Base-by-base conservation (phyloP, 2,113 vertebrate species). In the Chaetorhynchus papuensis region DNA sequence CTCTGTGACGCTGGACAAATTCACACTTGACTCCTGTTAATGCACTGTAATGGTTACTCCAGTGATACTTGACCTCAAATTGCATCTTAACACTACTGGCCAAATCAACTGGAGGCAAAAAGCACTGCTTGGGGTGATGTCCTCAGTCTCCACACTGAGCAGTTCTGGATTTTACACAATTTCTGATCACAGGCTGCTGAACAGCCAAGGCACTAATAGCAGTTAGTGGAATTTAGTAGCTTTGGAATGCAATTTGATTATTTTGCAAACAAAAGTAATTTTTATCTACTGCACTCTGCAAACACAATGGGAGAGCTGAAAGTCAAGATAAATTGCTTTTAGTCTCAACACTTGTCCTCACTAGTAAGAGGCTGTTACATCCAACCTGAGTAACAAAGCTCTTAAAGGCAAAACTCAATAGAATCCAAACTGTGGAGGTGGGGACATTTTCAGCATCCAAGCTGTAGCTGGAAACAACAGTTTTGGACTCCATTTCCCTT, bases 181-280 rank as follows among this genome's bases (percentile, higher is more conserved):
- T 66, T 84, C 61, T 77, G 76, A 79, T 80, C 61, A 35, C 44
- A 89, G 52, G 27, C 74, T 70, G 75, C 74, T 27, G 72, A 85
- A 54, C 41, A 77, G 68, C 54, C 47, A 65, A 74, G 59, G 71
- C 37, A 70, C 44, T 81, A 89, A 78, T 4, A 84, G 45, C 56
- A 63, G n/a, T 18, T 47, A 78, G 63, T 64, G 35, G 52, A 78
- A 87, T 72, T 90, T 76, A 77, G 63, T 26, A 66, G 78, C 50
- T 95, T 66, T 77, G 49, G 80, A 84, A 83, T 10, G 7, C 82
- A 78, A 83, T 89, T 89, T 70, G 33, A 88, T 90, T 91, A 92
- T 93, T 93, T 93, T 94, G 78, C 65, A 90, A 95, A 94, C 74
- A 95, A 52, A 94, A 84, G 81, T 86, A 22, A 80, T 91, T 97